A percentile compares a stretch with the other conserved stretches of the same genome.
These are phyloP conservation scores for Saguinus midas DNA, from an alignment of 2,113 vertebrate genomes.

Conservation along the genomic window DNA sequence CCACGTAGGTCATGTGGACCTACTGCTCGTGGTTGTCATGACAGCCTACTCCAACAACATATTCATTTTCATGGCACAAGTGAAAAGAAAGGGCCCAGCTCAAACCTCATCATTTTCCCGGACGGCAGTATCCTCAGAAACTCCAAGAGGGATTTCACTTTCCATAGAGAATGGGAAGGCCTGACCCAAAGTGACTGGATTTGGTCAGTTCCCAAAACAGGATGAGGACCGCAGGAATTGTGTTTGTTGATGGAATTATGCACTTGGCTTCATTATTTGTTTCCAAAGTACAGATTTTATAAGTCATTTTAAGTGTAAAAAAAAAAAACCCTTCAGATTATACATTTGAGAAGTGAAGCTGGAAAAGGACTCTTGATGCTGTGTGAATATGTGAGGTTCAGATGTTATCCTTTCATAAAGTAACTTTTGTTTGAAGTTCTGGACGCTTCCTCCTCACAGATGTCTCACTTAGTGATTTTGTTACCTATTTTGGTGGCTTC, in stretches of 20 bases:
- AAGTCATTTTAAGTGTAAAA: neutral
- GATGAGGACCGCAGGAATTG: neutral
- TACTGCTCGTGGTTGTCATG: neutral
- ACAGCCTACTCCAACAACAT: neutral
- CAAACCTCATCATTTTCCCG: neutral
- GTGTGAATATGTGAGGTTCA: neutral
- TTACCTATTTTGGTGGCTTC: neutral
- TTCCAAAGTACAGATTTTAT: conserved; percentile 10
- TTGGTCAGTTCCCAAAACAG: neutral
- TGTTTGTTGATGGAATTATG: neutral
- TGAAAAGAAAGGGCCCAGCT: neutral
- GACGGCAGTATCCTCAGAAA: neutral
- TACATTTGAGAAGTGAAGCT: neutral
- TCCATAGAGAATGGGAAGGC: neutral
- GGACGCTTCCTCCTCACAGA: neutral
- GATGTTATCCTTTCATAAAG: neutral
- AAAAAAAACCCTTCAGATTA: neutral
- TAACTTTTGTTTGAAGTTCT: neutral
- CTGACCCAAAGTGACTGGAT: neutral
- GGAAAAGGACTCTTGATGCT: neutral
- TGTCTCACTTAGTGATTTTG: neutral
- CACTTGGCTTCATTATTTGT: conserved; percentile 5
- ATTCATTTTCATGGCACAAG: neutral
- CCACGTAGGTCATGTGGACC: neutral
- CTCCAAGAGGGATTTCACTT: neutral